These are phyloP conservation scores for Probaryconus sp. DNA, from an alignment of 1,140 invertebrate genomes.

Conservation along the genomic window DNA sequence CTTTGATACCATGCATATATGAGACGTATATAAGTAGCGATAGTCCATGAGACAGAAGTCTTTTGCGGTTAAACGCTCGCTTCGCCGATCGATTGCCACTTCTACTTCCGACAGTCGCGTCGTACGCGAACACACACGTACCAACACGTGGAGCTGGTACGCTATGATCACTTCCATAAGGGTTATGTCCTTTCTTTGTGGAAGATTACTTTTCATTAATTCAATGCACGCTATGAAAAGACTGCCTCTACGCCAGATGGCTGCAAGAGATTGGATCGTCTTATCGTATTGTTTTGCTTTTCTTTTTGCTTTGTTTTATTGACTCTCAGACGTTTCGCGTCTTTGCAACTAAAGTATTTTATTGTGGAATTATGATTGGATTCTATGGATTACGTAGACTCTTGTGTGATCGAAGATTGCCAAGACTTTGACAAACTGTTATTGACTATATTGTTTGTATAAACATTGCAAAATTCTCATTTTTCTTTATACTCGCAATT, in stretches of 20 bases:
- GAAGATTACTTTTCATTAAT: conserved; percentile 39
- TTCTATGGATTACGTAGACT: too few species aligned
- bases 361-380: too few species aligned
- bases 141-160: conserved; percentile 9
- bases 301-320: conserved; percentile 3
- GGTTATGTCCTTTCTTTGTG: conserved; percentile 36
- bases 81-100: conserved; percentile 46
- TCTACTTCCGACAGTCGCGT: conserved; percentile 41
- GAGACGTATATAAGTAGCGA: conserved; percentile 41
- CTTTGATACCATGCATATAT: conserved; percentile 42
- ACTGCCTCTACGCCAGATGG: conserved; percentile 33
- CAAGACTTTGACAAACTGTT: too few species aligned
- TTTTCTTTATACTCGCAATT: too few species aligned
- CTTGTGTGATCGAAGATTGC: too few species aligned
- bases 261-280: conserved; percentile 21
- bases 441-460: too few species aligned
- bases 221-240: conserved; percentile 27
- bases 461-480: too few species aligned
- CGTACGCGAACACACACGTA: conserved; percentile 5
- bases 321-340: background rate
- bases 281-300: conserved; percentile 14
- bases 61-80: conserved; percentile 44
- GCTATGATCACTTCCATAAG: conserved; percentile 13
- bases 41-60: conserved; percentile 28
- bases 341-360: too few species aligned